Evolutionary conservation across 2,113 vertebrate genomes (phyloP).

Genomic region (Cryptotis parvus): DNA sequence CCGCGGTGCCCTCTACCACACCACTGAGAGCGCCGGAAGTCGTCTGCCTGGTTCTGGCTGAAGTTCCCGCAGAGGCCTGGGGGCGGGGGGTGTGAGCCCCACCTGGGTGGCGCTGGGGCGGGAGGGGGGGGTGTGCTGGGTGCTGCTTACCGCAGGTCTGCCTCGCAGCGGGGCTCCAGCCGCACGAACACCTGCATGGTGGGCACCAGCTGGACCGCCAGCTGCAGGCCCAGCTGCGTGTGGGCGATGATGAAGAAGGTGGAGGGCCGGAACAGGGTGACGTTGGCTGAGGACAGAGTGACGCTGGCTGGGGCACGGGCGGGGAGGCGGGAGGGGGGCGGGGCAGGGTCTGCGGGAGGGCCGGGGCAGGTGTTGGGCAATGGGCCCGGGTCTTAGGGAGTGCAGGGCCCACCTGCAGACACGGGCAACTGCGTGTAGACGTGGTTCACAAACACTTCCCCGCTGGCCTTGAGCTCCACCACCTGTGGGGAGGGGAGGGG

Average conservation of each 20-base stretch:
- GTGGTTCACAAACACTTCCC: slow-evolving; percentile 90
- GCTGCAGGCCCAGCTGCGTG: slow-evolving; percentile 87
- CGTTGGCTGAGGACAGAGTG: slow-evolving; percentile 66
- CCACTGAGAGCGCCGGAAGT: slow-evolving; percentile 91
- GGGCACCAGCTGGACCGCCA: slow-evolving; percentile 92
- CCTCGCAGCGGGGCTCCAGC: slow-evolving; percentile 84
- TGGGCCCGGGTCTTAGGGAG: background rate
- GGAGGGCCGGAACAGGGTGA: slow-evolving; percentile 92
- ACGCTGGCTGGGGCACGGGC: background rate
- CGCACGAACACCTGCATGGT: slow-evolving; percentile 93
- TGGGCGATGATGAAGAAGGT: slow-evolving; percentile 91
- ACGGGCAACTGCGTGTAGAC: slow-evolving; percentile 92
- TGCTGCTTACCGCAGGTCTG: slow-evolving; percentile 90
- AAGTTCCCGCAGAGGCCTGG: slow-evolving; percentile 97
- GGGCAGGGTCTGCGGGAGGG: background rate
- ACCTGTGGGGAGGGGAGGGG: slow-evolving; percentile 84
- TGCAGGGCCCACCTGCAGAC: slow-evolving; percentile 86
- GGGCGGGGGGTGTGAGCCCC: background rate
- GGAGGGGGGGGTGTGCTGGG: accelerated
- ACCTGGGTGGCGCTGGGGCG: accelerated
- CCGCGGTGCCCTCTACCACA: slow-evolving; percentile 92
- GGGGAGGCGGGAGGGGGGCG: background rate
- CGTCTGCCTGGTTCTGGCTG: slow-evolving; percentile 92
- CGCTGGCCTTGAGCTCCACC: slow-evolving; percentile 87
- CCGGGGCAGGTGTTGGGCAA: accelerated